These are phyloP conservation scores for Pteria penguin DNA, from an alignment of 2,888 invertebrate species.

Conservation along the genomic window DNA sequence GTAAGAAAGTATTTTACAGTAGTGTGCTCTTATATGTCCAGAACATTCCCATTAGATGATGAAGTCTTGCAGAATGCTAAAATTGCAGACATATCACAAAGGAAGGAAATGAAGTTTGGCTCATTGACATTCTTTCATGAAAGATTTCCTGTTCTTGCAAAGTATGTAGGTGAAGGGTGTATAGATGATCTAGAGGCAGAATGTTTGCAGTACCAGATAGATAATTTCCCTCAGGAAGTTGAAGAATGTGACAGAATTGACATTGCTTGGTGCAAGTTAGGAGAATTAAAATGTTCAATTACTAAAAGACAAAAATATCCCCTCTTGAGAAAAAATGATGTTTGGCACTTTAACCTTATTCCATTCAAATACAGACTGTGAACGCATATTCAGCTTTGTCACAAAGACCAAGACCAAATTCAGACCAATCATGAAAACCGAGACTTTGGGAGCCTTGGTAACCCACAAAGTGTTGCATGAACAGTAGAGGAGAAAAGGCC, in stretches of 20 bases:
- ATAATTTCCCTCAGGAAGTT: neutral
- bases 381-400: conserved; percentile 34
- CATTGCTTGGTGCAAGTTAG: conserved; percentile 10
- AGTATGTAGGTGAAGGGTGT: neutral
- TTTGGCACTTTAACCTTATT: neutral
- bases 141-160: conserved; percentile 5
- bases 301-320: neutral
- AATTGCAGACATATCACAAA: neutral
- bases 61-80: conserved; percentile 11
- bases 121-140: conserved; percentile 22
- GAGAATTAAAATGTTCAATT: conserved; percentile 1
- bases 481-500: neutral
- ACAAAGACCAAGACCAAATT: conserved; percentile 39
- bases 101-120: neutral
- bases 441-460: neutral
- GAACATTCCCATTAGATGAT: conserved; percentile 18
- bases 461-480: conserved; percentile 10
- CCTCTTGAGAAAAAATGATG: neutral
- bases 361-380: conserved; percentile 27
- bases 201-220: conserved; percentile 1
- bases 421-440: conserved; percentile 66
- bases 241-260: conserved; percentile 24
- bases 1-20: conserved; percentile 9
- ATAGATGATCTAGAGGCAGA: conserved; percentile 14
- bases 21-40: conserved; percentile 14